A percentile compares a stretch with the other conserved stretches of the same genome.
Evolutionary conservation across 2,113 vertebrate species (phyloP).

Genomic region (Notechis scutatus): DNA sequence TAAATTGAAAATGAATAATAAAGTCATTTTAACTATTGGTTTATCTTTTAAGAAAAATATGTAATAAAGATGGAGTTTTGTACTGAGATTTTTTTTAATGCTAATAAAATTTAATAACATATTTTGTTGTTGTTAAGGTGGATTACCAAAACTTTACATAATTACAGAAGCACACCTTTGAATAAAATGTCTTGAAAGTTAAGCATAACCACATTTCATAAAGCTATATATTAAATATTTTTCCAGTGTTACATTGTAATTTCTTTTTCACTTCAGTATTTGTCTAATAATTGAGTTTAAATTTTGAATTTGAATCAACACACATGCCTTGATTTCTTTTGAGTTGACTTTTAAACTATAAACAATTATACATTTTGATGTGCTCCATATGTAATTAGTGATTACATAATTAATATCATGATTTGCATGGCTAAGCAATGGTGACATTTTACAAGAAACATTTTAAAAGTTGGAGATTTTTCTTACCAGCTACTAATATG

Average conservation of each 20-base stretch:
- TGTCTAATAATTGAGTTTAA: background rate
- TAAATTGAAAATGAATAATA: background rate
- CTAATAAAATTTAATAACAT: background rate
- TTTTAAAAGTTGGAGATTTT: background rate
- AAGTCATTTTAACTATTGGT: background rate
- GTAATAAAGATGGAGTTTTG: background rate
- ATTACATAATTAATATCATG: background rate
- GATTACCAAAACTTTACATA: background rate
- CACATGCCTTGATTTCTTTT: background rate
- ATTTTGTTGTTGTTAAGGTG: background rate
- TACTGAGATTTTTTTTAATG: background rate
- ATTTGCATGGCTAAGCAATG: background rate
- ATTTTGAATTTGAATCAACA: background rate
- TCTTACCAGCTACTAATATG: conserved; percentile 85
- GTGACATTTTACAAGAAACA: background rate
- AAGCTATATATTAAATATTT: background rate
- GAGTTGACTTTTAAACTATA: background rate
- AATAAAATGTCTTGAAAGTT: background rate
- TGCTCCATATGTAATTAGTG: background rate
- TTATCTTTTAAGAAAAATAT: background rate
- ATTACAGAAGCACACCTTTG: background rate
- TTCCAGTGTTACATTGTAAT: background rate
- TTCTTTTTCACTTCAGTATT: background rate
- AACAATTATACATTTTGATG: background rate
- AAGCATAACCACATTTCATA: background rate